A percentile compares a stretch with the other conserved stretches of the same genome.
These are phyloP conservation scores for Mesoligia furuncula DNA, from an alignment of 2,888 invertebrate genomes.

Conservation along the genomic window DNA sequence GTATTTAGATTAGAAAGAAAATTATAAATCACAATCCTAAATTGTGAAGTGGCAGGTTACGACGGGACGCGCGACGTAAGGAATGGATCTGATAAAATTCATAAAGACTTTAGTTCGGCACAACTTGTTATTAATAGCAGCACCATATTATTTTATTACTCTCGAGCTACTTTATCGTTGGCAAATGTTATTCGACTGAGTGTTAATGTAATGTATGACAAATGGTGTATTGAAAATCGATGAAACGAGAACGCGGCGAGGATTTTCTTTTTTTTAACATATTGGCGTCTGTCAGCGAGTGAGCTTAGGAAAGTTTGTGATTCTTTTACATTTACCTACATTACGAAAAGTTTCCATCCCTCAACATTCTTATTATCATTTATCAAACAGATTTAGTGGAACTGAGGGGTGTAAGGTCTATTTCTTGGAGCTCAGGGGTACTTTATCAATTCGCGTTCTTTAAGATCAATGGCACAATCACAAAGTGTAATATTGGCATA, in stretches of 20 bases:
- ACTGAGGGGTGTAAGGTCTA: neutral
- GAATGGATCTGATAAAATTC: constrained; percentile 61
- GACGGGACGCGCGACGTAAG: constrained; percentile 32
- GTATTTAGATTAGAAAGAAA: constrained; percentile 26
- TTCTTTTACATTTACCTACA: constrained; percentile 17
- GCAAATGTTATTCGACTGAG: constrained; percentile 62
- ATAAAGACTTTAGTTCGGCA: constrained; percentile 63
- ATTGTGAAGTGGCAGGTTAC: constrained; percentile 57
- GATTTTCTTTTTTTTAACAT: constrained; percentile 35
- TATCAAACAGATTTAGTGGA: constrained; percentile 40
- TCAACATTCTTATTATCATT: constrained; percentile 20
- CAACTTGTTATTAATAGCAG: constrained; percentile 63
- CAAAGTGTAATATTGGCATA: constrained; percentile 16
- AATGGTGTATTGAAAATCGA: constrained; percentile 59
- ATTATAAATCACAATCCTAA: constrained; percentile 45
- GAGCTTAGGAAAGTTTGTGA: constrained; percentile 5
- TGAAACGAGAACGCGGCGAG: constrained; percentile 27
- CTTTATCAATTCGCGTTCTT: constrained; percentile 14
- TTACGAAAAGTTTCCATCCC: constrained; percentile 7
- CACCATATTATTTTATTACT: constrained; percentile 64
- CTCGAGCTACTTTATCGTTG: constrained; percentile 61
- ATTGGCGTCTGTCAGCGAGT: constrained; percentile 5
- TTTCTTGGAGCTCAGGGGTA: constrained; percentile 9
- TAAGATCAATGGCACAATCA: constrained; percentile 22
- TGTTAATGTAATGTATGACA: constrained; percentile 65